phyloP scores from a whole-genome alignment of 2,797 vertebrate species.

The Heliangelus exortis region DNA sequence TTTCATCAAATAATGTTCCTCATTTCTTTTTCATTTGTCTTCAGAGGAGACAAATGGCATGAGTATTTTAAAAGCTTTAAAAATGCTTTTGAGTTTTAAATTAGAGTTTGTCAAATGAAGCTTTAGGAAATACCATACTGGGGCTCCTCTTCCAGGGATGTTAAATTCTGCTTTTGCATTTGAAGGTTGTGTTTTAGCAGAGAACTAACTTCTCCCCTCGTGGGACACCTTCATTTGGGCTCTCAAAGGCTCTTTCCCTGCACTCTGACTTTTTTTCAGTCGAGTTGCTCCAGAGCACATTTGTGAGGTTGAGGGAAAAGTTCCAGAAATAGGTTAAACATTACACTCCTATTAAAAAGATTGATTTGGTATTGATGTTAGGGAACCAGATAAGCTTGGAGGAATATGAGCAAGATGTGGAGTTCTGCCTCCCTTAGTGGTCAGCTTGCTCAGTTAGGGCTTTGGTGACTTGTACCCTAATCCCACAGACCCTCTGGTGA shows the following conservation, averaged over 20 bases:
- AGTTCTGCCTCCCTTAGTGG: neutral
- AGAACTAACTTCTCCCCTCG: neutral
- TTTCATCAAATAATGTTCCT: neutral
- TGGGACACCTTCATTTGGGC: neutral
- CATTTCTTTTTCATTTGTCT: neutral
- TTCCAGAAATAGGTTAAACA: neutral
- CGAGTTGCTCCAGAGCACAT: neutral
- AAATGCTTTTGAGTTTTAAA: neutral
- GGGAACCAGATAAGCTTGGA: neutral
- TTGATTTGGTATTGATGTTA: neutral
- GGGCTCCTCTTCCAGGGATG: neutral
- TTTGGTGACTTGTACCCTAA: neutral
- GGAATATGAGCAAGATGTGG: fast-evolving
- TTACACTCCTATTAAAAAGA: neutral
- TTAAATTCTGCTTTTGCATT: neutral
- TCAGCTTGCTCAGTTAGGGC: neutral
- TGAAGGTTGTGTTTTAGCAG: neutral
- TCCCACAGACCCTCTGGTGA: neutral
- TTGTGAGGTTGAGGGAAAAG: neutral
- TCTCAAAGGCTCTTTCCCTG: neutral
- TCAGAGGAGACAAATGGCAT: neutral
- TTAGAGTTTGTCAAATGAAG: neutral
- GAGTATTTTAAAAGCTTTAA: neutral
- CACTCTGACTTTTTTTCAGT: neutral
- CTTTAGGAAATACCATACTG: neutral